Conservation (phyloP, 2,113 vertebrate genomes). For the Otolemur garnettii region DNA sequence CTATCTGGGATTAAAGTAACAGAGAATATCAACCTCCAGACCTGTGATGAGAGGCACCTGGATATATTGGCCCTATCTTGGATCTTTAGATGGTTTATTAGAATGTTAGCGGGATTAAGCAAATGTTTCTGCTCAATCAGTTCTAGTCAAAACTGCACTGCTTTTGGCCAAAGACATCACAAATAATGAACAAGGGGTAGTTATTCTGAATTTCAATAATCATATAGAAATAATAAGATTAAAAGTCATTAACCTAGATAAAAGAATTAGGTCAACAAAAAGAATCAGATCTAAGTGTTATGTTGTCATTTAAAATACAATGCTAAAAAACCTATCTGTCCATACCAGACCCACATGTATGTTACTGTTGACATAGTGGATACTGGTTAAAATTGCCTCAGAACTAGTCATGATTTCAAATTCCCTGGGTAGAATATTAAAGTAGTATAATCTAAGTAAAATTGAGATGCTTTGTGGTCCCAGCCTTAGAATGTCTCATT, state of each 20-base stretch:
- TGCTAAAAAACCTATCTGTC: background rate
- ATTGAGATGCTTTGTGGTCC: background rate
- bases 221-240: background rate
- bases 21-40: background rate
- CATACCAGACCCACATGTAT: too few species aligned
- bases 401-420: background rate
- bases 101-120: conserved; percentile 64
- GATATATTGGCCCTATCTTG: background rate
- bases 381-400: background rate
- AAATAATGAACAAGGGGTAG: background rate
- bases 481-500: background rate
- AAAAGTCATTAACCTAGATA: conserved; percentile 19
- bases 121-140: conserved; percentile 59
- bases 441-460: background rate
- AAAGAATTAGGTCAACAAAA: background rate
- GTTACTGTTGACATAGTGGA: background rate
- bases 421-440: background rate
- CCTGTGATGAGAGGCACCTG: conserved; percentile 58
- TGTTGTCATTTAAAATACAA: background rate
- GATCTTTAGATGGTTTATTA: conserved; percentile 12
- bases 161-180: conserved; percentile 47
- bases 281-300: background rate
- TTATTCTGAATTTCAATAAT: conserved; percentile 39
- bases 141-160: conserved; percentile 31
- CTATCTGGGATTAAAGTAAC: background rate